Conservation (phyloP, 1,140 invertebrate species). For the Antheraea pernyi region DNA sequence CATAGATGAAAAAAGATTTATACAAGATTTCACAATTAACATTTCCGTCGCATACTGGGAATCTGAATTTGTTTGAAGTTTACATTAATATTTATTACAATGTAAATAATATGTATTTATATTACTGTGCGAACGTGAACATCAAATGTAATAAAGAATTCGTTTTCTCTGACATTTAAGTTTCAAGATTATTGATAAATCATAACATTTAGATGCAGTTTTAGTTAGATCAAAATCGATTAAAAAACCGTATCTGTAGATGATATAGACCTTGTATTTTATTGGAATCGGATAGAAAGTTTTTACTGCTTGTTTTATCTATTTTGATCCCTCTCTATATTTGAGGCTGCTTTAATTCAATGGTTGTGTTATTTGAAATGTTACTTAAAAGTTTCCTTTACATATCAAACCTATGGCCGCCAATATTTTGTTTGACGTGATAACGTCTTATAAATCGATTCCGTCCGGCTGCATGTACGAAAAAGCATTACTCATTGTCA, state of each 20-base stretch:
- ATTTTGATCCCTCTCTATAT: neutral
- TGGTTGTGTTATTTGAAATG: neutral
- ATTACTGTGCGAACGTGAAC: neutral
- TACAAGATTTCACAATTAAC: too few species aligned
- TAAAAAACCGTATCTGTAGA: slow-evolving; percentile 8
- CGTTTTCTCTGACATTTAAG: slow-evolving; percentile 23
- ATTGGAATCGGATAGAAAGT: neutral
- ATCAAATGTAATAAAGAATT: slow-evolving; percentile 9
- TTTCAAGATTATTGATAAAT: slow-evolving; percentile 13
- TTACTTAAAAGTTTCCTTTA: neutral
- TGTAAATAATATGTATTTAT: neutral
- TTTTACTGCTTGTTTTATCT: neutral
- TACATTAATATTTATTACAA: too few species aligned
- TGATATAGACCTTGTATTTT: slow-evolving; percentile 1
- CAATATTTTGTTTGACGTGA: too few species aligned
- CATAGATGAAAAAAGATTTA: too few species aligned
- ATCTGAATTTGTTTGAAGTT: too few species aligned
- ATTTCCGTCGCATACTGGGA: too few species aligned
- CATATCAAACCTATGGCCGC: too few species aligned
- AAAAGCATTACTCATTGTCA: too few species aligned
- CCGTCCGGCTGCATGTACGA: too few species aligned
- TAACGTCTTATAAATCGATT: too few species aligned
- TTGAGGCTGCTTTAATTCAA: neutral
- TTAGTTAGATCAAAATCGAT: slow-evolving; percentile 5
- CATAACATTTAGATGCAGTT: neutral